Base-by-base conservation (phyloP, 2,113 vertebrate genomes). In the Tyto alba region DNA sequence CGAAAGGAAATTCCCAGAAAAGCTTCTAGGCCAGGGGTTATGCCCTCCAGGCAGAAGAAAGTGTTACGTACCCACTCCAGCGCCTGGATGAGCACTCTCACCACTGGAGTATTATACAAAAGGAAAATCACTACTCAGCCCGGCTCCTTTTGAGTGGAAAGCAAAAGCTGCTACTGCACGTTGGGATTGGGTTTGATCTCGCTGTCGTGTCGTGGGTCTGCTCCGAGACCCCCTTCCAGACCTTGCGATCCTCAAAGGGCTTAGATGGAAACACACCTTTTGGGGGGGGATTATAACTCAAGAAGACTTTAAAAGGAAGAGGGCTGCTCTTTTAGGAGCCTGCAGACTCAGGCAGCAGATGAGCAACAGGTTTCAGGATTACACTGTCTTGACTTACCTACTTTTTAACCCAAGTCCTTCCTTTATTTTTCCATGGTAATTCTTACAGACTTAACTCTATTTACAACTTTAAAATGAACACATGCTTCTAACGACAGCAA, bases 1-100 rank as follows among this genome's bases (percentile, higher is more conserved):
- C 36, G 66, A 63, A 69, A 94, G 45, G 76, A 96, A 95, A 96
- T 90, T 86, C 92, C 79, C 63, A 47, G 86, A 45, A 93, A 96
- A 96, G 79, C 95, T 89, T 41, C 94, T 93, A 92, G 94, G 83
- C 67, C 4, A 0, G 34, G 0, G 0, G 82, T 27, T 22, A 83
- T 75, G n/a, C 59, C 53, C 92, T 90, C 38, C 72, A 74, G 92
- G 88, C 85, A 90, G 78, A 76, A 78, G 59, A 67, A 68, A 83
- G 62, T 7, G 1, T 56, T 8, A 30, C 0, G 0, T 6, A 14
- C 45, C 36, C 67, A 66, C 92, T 83, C 36, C 90, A 73, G 85
- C 1, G 1, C 30, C 78, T 68, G 74, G 38, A 56, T 2, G 41
- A 96, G 88, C 36, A 1, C 57, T 94, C 67, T 73, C 0, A 0